Evolutionary conservation across 2,113 vertebrate genomes (phyloP), one percentile per base, ranked within the genome.

Genomic region (Pterocles burchelli): DNA sequence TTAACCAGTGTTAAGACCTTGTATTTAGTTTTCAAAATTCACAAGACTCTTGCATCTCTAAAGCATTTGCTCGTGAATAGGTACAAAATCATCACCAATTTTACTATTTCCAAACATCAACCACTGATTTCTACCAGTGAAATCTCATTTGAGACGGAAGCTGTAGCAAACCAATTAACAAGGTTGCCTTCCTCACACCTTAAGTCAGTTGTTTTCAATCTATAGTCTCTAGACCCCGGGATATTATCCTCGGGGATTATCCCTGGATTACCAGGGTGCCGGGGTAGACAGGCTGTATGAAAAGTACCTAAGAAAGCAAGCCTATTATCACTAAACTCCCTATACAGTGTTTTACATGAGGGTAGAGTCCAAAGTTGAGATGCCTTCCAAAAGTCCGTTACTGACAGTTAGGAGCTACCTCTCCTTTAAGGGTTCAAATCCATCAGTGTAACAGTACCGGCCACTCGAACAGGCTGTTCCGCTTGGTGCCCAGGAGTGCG

Each of bases 201-300:
- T 77, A 92, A 96, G 2, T 62, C 63, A 72, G 11, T 88, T 91
- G 81, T 63, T 96, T 93, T 85, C 49, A 46, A 43, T 43, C 72
- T 74, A 55, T 13, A 78, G 62, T 18, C 83, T 68, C 54, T 18
- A 82, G 74, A 88, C 29, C 62, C 31, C 66, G 13, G 43, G 66
- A 94, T 81, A 94, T 88, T 85, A 95, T 74, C 89, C 76, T 36
- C 2, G 1, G 36, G 91, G 93, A 95, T 96, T 88, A 92, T 94
- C 93, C 73, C 43, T 73, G 74, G 88, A 89, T 94, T 95, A 85
- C 62, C 93, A 41, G 41, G 41, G 41, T 41, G 41, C 41, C 41
- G 13, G 41, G 41, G 41, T 41, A 41, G 41, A 41, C 13, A 41
- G 41, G 12, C 66, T 72, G 38, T 52, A 59, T 9, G 34, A 88